Evolutionary conservation across 2,888 invertebrate genomes (phyloP).

Genomic region (Drosophila prolongata): DNA sequence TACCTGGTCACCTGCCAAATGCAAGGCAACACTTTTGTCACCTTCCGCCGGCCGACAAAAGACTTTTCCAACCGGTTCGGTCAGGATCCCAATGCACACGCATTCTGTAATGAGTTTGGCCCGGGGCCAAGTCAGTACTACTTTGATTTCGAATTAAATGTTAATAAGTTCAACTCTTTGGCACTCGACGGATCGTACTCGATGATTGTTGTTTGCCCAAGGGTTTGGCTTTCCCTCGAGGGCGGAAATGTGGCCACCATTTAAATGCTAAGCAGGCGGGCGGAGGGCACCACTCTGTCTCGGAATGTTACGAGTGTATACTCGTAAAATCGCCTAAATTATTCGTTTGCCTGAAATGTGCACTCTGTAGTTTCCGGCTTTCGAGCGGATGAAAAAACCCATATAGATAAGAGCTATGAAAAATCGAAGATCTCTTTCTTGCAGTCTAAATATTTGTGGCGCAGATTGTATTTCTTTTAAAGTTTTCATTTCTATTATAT

Average conservation of each 20-base stretch:
- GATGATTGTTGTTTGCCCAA: slow-evolving; percentile 3
- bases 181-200: slow-evolving; percentile 19
- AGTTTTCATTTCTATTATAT: slow-evolving; percentile 7
- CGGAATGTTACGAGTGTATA: slow-evolving; percentile 26
- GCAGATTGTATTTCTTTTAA: slow-evolving; percentile 22
- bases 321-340: slow-evolving; percentile 63
- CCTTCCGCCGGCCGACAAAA: slow-evolving; percentile 50
- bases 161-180: slow-evolving; percentile 72
- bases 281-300: slow-evolving; percentile 44
- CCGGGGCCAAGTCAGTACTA: slow-evolving; percentile 30
- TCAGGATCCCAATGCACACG: slow-evolving; percentile 47
- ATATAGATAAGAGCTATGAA: slow-evolving; percentile 58
- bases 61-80: background rate
- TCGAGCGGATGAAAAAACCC: slow-evolving; percentile 39
- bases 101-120: slow-evolving; percentile 60
- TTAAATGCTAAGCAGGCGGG: slow-evolving; percentile 71
- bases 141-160: slow-evolving; percentile 78
- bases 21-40: slow-evolving; percentile 46
- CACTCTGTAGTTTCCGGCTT: slow-evolving; percentile 73
- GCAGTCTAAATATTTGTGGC: slow-evolving; percentile 43
- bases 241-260: slow-evolving; percentile 72
- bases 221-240: slow-evolving; percentile 17
- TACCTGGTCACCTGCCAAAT: slow-evolving; percentile 53
- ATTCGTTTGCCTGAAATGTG: slow-evolving; percentile 53
- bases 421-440: slow-evolving; percentile 27